These are phyloP conservation scores for Drosophila mercatorum DNA, from an alignment of 2,888 invertebrate species.

Conservation along the genomic window DNA sequence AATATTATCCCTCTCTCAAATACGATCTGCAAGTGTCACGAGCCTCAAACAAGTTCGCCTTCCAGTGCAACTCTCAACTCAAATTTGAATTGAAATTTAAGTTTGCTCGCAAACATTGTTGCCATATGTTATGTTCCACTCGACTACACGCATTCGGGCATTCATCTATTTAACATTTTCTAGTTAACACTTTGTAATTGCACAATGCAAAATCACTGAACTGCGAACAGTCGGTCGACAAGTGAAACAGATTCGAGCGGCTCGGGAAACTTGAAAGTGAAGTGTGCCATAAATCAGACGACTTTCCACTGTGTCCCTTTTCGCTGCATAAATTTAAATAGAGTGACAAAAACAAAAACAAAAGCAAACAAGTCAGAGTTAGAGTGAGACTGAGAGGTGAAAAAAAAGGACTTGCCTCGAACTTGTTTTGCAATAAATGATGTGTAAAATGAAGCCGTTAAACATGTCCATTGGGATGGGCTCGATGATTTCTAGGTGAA, in stretches of 20 bases:
- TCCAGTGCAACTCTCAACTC: neutral
- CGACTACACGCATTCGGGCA: constrained; percentile 5
- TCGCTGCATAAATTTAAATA: constrained; percentile 71
- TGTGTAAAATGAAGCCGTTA: constrained; percentile 82
- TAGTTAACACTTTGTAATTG: constrained; percentile 83
- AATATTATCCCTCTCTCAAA: neutral
- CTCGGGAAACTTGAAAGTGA: constrained; percentile 16
- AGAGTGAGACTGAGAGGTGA: neutral
- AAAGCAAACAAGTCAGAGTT: constrained; percentile 12
- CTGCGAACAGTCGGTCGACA: constrained; percentile 64
- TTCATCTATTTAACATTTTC: constrained; percentile 49
- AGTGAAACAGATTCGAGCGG: constrained; percentile 62
- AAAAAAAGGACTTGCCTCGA: constrained; percentile 32
- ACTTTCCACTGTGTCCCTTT: constrained; percentile 11
- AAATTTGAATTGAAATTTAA: constrained; percentile 43
- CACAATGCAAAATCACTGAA: constrained; percentile 74
- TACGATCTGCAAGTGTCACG: neutral
- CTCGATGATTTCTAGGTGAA: constrained; percentile 37
- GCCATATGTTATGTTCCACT: constrained; percentile 42
- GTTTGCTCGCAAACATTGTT: constrained; percentile 21
- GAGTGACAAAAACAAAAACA: constrained; percentile 68
- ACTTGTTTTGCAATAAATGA: constrained; percentile 82
- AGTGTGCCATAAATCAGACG: constrained; percentile 70
- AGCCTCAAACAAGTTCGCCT: too few species aligned
- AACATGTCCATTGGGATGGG: constrained; percentile 74